Evolutionary conservation across 2,888 invertebrate species (phyloP).

Genomic region (Lordiphosa andalusiaca): DNA sequence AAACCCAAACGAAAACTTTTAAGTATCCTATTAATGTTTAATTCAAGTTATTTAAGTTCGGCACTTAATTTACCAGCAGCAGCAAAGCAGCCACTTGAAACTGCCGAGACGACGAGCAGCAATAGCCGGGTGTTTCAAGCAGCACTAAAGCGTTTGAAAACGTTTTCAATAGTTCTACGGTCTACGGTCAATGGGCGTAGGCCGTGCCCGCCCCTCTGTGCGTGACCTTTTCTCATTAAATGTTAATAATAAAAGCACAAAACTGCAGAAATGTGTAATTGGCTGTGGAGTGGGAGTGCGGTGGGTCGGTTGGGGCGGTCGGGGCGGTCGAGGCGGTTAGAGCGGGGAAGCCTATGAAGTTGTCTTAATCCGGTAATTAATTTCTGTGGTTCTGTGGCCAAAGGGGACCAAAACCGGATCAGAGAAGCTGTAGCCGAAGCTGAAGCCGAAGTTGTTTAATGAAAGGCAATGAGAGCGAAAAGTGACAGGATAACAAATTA

Average conservation of each 20-base stretch:
- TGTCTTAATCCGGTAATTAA: slow-evolving; percentile 74
- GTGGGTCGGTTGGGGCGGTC: background rate
- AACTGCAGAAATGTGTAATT: slow-evolving; percentile 44
- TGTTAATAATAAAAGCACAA: slow-evolving; percentile 62
- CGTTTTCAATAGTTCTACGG: slow-evolving; percentile 27
- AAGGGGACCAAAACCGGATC: background rate
- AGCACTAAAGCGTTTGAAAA: slow-evolving; percentile 1
- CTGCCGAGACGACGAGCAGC: slow-evolving; percentile 5
- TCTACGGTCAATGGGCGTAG: background rate
- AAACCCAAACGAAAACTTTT: slow-evolving; percentile 60
- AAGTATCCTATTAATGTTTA: slow-evolving; percentile 74
- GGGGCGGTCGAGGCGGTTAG: too few relatives aligned
- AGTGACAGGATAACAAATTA: slow-evolving; percentile 72
- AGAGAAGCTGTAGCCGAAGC: background rate
- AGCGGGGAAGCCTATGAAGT: slow-evolving; percentile 55
- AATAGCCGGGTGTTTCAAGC: background rate
- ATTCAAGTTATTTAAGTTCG: slow-evolving; percentile 74
- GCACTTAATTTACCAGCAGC: slow-evolving; percentile 69
- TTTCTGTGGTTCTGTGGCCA: slow-evolving; percentile 58
- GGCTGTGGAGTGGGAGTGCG: slow-evolving; percentile 10
- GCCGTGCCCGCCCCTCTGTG: slow-evolving; percentile 29
- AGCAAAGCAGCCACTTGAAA: slow-evolving; percentile 24
- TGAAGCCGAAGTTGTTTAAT: slow-evolving; percentile 19
- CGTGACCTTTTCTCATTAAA: slow-evolving; percentile 74
- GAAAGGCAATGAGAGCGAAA: slow-evolving; percentile 47